phyloP scores from a whole-genome alignment of 2,888 invertebrate species.

The Norana najaformis region DNA sequence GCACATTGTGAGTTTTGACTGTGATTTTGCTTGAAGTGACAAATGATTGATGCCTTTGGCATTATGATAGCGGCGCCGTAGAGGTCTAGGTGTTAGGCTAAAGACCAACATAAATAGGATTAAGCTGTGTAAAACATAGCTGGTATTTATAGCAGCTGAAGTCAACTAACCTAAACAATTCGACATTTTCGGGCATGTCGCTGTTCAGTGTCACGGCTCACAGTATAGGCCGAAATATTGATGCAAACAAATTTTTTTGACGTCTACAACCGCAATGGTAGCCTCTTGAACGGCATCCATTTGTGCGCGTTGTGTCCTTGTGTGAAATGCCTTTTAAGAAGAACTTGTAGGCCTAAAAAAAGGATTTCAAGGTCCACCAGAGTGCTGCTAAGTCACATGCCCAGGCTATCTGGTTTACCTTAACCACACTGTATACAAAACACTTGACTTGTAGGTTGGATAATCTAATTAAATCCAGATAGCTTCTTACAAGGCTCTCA shows the following conservation, averaged over 20 bases:
- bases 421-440: neutral
- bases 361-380: neutral
- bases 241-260: neutral
- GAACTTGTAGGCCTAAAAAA: too few species aligned
- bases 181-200: too few species aligned
- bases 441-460: neutral
- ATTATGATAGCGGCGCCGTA: too few species aligned
- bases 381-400: neutral
- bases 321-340: neutral
- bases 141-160: too few species aligned
- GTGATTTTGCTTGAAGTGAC: too few species aligned
- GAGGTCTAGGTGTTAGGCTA: too few species aligned
- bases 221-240: neutral
- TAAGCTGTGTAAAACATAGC: too few species aligned
- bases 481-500: neutral
- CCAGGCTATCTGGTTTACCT: neutral
- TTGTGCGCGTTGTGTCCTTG: neutral
- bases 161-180: too few species aligned
- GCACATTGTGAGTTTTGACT: too few species aligned
- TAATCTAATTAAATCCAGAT: slow-evolving; percentile 13
- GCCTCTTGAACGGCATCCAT: neutral
- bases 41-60: too few species aligned
- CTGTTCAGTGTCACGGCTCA: too few species aligned
- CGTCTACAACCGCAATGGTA: neutral
- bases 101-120: too few species aligned